Evolutionary conservation across 2,888 invertebrate species (phyloP), one percentile per base, ranked within the genome.

Genomic region (Eilema caniola): DNA sequence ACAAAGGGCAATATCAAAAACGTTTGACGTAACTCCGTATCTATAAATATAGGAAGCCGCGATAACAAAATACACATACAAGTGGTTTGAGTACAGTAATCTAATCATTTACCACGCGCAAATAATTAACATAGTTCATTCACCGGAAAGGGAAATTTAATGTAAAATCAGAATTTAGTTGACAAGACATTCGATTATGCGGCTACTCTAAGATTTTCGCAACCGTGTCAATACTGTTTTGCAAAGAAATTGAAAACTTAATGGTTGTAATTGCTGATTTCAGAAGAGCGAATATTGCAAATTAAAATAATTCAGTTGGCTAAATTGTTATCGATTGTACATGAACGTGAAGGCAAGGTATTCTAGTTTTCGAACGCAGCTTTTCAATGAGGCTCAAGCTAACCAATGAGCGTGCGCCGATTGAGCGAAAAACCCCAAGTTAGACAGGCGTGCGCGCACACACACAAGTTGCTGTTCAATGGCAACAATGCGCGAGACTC

Each of bases 121-220:
- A 89, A 89, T 87, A 89, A 90, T 89, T 88, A 88, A 81, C 81
- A 83, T 88, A 88, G 91, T 92, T 93, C 89, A 91, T 93, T 92
- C 87, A 91, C 90, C 90, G 89, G 77, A 85, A 85, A 85, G 81
- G 74, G 83, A 57, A 86, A 84, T 82, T 85, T 82, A 81, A 82
- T 82, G 77, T 79, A 80, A 82, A 80, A 75, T 82, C 56, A 74
- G 76, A 81, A 78, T 85, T 85, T 81, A 20, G 79, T 81, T 69
- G 76, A 82, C 79, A 81, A 78, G 72, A 71, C 73, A 62, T 75
- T 85, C 80, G 73, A 80, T 78, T 79, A 77, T 31, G 61, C 81
- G 81, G 79, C 79, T 77, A 83, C 81, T 78, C 78, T 78, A 80
- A 81, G 77, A 85, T 85, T 89, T 88, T 86, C 72, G 78, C 73